phyloP scores from a whole-genome alignment of 2,888 invertebrate species.

The Erebia aethiops region DNA sequence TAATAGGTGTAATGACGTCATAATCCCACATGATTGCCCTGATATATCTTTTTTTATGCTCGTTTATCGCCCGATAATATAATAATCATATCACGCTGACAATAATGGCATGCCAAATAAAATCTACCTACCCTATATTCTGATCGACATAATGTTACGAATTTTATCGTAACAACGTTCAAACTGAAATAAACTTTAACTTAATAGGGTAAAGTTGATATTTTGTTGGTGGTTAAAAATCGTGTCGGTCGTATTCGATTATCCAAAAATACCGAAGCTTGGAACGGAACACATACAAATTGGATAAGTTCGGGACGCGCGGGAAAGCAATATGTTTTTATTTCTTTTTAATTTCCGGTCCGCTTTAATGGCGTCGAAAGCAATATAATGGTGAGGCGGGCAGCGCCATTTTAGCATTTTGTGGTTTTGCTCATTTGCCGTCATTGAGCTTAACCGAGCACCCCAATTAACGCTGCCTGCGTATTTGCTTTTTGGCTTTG shows the following conservation, averaged over 20 bases:
- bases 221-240: constrained; percentile 30
- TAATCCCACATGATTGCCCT: constrained; percentile 76
- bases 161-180: constrained; percentile 39
- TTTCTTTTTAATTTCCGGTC: constrained; percentile 82
- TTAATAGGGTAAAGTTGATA: constrained; percentile 31
- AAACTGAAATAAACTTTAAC: constrained; percentile 35
- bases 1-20: constrained; percentile 63
- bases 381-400: constrained; percentile 78
- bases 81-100: constrained; percentile 80
- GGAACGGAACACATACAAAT: constrained; percentile 77
- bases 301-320: constrained; percentile 78
- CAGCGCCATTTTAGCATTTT: constrained; percentile 76
- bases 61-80: constrained; percentile 81
- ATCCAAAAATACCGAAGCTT: constrained; percentile 60
- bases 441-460: constrained; percentile 60
- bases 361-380: constrained; percentile 81
- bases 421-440: constrained; percentile 79
- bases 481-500: constrained; percentile 42
- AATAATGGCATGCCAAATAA: constrained; percentile 81
- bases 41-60: constrained; percentile 77
- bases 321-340: constrained; percentile 82
- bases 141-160: constrained; percentile 51
- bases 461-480: constrained; percentile 63
- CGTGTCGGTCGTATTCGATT: constrained; percentile 52
- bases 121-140: constrained; percentile 76